Evolutionary conservation across 1,140 invertebrate genomes (phyloP), one percentile per base, ranked within the genome.

Genomic region (Zelostemma sp.): DNA sequence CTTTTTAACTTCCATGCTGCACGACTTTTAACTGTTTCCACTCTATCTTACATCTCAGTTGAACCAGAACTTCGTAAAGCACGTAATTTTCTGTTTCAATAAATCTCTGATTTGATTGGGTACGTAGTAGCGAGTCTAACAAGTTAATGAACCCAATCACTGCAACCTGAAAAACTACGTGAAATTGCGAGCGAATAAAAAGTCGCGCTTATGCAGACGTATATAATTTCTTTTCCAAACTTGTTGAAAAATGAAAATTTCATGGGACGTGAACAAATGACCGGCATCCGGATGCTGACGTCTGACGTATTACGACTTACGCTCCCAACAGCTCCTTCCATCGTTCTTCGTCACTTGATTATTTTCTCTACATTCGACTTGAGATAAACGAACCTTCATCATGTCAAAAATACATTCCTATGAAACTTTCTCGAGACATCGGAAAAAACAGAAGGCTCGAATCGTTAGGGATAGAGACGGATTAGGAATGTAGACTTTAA

Each of bases 261-360:
- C 50, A 55, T 56, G 45, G 60, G 57, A 67, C 57, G 43, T 38
- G 45, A 60, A 60, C 43, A 67, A 67, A 67, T 67, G 51, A 57
- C 57, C 57, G 48, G 16, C 57, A 58, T 62, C 54, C 48, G 16
- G 48, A 58, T 47, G 43, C n/a, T 15, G 47, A 58, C 59, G 41
- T 47, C 53, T 68, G 53, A 62, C 43, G 49, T 62, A 62, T 68
- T 61, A 54, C 54, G 46, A 28, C 54, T 58, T 50, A 67, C 33
- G 11, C 43, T 38, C 43, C 28, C 43, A 64, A 46, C 12, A 43
- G 11, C 31, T 9, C 19, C 16, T 50, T 56, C 48, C 28, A 70
- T 70, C 53, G 35, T 57, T 65, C 68, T 61, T 61, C 53, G 58
- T 70, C 50, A 48, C 38, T 61, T 62, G 43, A 65, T 70, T 61